Evolutionary conservation across 2,113 vertebrate species (phyloP).

Genomic region (Silurus asotus): DNA sequence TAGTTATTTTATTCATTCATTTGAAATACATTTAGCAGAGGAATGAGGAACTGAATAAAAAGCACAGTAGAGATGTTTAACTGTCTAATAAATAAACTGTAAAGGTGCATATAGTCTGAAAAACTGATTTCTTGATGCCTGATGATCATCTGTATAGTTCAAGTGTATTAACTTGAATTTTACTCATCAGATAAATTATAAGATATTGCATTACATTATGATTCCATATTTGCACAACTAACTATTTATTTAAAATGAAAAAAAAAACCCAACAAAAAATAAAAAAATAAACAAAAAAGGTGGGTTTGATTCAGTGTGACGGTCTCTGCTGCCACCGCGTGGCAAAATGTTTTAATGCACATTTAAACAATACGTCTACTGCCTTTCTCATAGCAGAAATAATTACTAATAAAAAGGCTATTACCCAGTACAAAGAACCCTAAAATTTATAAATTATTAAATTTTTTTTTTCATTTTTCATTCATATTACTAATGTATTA

Average conservation of each 20-base stretch:
- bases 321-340: constrained; percentile 59
- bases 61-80: neutral
- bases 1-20: neutral
- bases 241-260: neutral
- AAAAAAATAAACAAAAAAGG: neutral
- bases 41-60: neutral
- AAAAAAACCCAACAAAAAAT: neutral
- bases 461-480: no score
- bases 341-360: constrained; percentile 13
- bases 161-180: neutral
- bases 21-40: neutral
- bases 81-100: neutral
- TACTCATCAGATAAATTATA: neutral
- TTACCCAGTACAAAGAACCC: neutral
- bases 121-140: neutral
- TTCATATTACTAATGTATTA: no score
- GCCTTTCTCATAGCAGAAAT: neutral
- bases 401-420: neutral
- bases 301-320: neutral
- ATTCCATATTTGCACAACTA: neutral
- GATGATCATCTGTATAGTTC: neutral
- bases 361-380: neutral
- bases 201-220: neutral
- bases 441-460: no score
- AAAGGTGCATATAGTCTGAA: neutral